Conservation (phyloP, 2,888 invertebrate species). For the Thalpophila matura region DNA sequence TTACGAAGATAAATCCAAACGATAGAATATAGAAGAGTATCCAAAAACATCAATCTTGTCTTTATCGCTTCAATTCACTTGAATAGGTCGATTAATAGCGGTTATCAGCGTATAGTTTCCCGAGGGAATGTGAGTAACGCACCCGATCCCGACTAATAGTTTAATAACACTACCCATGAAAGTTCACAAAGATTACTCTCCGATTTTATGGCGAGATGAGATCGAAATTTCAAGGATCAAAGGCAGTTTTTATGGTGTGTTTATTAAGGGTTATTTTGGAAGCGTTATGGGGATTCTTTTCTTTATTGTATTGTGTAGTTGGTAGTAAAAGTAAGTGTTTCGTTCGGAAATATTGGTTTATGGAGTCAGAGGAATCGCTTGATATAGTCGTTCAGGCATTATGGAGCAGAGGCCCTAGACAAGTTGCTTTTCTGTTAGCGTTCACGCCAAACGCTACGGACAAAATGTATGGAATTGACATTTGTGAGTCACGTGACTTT, state of each 20-base stretch:
- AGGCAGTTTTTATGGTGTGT: constrained; percentile 50
- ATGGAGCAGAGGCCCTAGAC: not conserved
- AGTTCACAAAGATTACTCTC: constrained; percentile 54
- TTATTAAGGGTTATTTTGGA: constrained; percentile 56
- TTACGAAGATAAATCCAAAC: constrained; percentile 19
- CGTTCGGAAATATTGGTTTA: constrained; percentile 31
- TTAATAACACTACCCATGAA: constrained; percentile 61
- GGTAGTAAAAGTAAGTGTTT: constrained; percentile 47
- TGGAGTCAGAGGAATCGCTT: constrained; percentile 9
- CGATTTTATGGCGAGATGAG: constrained; percentile 54
- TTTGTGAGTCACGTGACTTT: too few relatives aligned
- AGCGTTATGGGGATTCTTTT: constrained; percentile 35
- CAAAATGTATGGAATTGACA: too few relatives aligned
- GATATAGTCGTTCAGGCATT: not conserved
- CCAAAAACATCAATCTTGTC: constrained; percentile 41
- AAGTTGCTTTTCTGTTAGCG: too few relatives aligned
- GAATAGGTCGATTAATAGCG: constrained; percentile 45
- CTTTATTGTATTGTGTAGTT: constrained; percentile 40
- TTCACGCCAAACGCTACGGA: too few relatives aligned
- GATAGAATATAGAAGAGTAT: constrained; percentile 18
- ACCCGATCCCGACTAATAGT: constrained; percentile 55
- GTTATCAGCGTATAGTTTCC: constrained; percentile 37
- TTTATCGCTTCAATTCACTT: constrained; percentile 55
- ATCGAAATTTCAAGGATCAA: constrained; percentile 59
- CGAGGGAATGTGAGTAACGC: constrained; percentile 54